Conservation (phyloP, 2,888 invertebrate genomes). For the Plebejus argus region DNA sequence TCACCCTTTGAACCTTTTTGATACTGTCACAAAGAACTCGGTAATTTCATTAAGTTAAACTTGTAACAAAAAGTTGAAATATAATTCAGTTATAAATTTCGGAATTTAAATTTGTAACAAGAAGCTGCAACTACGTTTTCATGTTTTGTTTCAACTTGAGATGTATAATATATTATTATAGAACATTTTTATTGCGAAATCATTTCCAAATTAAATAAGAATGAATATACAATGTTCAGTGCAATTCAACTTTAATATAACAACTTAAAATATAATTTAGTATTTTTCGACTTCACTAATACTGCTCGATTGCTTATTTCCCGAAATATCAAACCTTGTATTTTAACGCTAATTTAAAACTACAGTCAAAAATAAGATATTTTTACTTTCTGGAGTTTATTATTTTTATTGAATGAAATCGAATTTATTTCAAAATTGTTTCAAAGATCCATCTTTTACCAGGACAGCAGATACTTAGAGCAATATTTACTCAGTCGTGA, state of each 20-base stretch:
- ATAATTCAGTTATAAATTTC: not conserved
- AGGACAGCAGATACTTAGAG: not conserved
- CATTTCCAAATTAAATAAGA: too few species aligned
- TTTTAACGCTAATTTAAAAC: too few species aligned
- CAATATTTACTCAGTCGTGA: not conserved
- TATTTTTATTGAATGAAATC: not conserved
- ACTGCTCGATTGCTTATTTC: too few species aligned
- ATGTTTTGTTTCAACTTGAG: too few species aligned
- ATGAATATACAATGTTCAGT: too few species aligned
- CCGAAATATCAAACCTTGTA: too few species aligned
- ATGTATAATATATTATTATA: too few species aligned
- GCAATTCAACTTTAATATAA: too few species aligned
- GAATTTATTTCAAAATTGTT: not conserved
- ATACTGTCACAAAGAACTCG: conserved; percentile 24
- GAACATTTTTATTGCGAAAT: too few species aligned
- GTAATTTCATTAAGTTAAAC: conserved; percentile 20
- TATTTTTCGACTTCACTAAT: too few species aligned
- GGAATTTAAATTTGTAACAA: not conserved
- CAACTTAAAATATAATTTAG: too few species aligned
- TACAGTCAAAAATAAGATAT: not conserved
- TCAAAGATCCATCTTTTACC: not conserved
- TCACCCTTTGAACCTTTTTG: conserved; percentile 35
- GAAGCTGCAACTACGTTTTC: too few species aligned
- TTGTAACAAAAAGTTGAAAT: conserved; percentile 3
- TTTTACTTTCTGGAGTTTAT: not conserved